phyloP scores from a whole-genome alignment of 1,140 invertebrate species.

The Brachionus manjavacas region DNA sequence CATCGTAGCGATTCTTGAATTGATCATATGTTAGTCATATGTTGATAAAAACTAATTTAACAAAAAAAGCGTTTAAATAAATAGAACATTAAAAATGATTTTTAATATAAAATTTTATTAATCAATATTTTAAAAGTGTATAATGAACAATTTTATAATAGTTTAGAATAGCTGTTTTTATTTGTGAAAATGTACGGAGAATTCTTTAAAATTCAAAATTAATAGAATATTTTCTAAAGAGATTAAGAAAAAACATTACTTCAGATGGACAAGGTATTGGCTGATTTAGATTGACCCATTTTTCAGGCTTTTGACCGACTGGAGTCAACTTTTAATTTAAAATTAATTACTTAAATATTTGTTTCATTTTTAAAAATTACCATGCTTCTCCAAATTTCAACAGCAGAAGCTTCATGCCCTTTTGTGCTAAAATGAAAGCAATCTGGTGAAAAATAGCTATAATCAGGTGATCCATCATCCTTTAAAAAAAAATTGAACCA shows the following conservation, averaged over 20 bases:
- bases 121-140: too few species aligned
- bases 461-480: conserved; percentile 25
- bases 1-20: too few species aligned
- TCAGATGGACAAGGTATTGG: neutral
- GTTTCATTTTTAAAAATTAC: neutral
- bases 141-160: too few species aligned
- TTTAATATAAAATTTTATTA: too few species aligned
- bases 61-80: too few species aligned
- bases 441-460: conserved; percentile 41
- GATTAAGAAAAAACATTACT: neutral
- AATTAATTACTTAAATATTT: neutral
- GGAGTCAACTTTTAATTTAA: neutral
- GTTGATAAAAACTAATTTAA: too few species aligned
- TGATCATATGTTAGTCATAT: too few species aligned
- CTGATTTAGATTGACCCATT: neutral
- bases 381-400: conserved; percentile 42
- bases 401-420: conserved; percentile 16
- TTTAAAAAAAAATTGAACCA: neutral
- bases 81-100: too few species aligned
- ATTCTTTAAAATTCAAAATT: neutral
- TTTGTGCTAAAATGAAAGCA: conserved; percentile 38
- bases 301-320: conserved; percentile 22
- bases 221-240: neutral
- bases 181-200: conserved; percentile 32
- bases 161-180: neutral